Evolutionary conservation across 1,140 invertebrate species (phyloP), one percentile per base, ranked within the genome.

Genomic region (Drosophila nigrodunni): DNA sequence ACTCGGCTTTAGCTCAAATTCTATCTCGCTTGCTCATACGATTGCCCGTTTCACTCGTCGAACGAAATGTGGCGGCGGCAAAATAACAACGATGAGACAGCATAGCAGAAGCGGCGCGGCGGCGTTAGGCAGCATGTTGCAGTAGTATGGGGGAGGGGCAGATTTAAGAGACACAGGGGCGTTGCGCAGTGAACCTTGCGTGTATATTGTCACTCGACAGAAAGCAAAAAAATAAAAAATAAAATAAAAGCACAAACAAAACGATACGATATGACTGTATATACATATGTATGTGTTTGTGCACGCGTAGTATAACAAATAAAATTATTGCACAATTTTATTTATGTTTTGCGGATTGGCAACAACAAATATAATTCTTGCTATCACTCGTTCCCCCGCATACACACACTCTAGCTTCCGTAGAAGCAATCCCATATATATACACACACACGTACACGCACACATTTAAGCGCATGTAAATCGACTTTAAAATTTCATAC

Each of bases 141-240:
- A 78, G 70, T 49, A 65, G 78, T 59, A 52, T 77, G 77, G 60
- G 78, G 46, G 21, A 44, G 35, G 44, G 73, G 62, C 25, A 50
- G 41, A 43, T 60, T 61, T 61, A 15, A 68, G 35, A 67, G 66
- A 15, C 43, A 65, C 54, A 69, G 70, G 67, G 71, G 69, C 74
- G 81, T 85, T 85, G 81, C 82, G 81, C 82, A 86, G 81, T 86
- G 82, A 86, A 86, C 82, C 81, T 85, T 86, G 74, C 82, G 78
- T 86, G 74, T 81, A 77, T 74, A 81, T 81, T 85, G 82, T 85
- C 82, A 85, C 78, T 83, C 68, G 75, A 65, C 44, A 81, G 67
- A 71, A 70, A 69, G 43, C 55, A 69, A 77, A 69, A 39, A 75
- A 81, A 76, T 30, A 30, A 30, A 30, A 30, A 30, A 30, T 30